Base-by-base conservation (phyloP, 2,888 invertebrate species). In the Copidosoma aretas region DNA sequence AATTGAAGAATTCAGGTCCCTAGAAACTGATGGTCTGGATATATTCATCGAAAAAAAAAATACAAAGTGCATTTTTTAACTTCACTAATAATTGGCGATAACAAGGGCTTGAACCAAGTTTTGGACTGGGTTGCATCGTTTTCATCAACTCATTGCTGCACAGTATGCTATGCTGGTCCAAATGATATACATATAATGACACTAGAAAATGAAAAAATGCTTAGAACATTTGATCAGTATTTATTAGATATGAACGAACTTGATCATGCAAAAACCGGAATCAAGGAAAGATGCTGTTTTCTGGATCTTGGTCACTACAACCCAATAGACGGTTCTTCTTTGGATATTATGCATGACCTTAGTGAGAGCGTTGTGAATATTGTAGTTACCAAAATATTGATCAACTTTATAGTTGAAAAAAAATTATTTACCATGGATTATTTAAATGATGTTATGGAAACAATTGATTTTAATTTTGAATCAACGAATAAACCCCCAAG, bases 61-160 rank as follows among this genome's bases (percentile, higher is more conserved):
- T 54, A 60, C 24, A 53, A 60, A 49, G 32, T 71, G 4, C 63
- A 59, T 46, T 68, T 68, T 22, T 25, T 68, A 21, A 22, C 64
- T 17, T 32, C 25, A 60, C 52, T 71, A 32, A 57, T 71, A 0
- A 10, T 65, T 15, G 71, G 71, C 14, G 71, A 69, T 52, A 71
- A 71, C 49, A 49, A 68, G 1, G 71, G 68, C 0, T 24, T 66
- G 2, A 68, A 71, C 19, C 17, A 39, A 19, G 67, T 71, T 39
- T 65, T 64, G 57, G 71, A 62, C 5, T 71, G 67, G 58, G 49
- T 62, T 10, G 22, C 67, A 32, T 67, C 64, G 10, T 71, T 72
- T 63, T 10, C 62, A n/a, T 10, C 1, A n/a, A 62, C 64, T 10
- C 39, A 60, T 19, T 69, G 17, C 46, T 71, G 68, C 52, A 25